These are phyloP conservation scores for Allenopithecus nigroviridis DNA, from an alignment of 2,797 vertebrate species.

Conservation along the genomic window DNA sequence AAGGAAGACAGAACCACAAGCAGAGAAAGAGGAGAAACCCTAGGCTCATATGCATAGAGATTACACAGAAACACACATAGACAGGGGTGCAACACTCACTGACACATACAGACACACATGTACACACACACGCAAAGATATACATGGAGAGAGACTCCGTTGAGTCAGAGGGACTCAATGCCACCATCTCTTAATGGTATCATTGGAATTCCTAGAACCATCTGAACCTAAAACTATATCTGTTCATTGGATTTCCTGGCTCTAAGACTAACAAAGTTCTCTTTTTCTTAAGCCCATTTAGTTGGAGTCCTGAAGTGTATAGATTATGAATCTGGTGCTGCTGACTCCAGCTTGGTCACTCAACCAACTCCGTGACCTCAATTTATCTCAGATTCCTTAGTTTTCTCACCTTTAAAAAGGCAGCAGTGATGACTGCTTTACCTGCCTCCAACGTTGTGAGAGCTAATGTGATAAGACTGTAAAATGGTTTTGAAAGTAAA, in stretches of 20 bases:
- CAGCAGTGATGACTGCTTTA: background rate
- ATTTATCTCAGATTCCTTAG: background rate
- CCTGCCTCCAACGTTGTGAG: fast-evolving
- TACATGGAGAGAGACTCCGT: background rate
- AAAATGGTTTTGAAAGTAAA: background rate
- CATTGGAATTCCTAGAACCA: background rate
- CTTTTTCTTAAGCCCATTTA: background rate
- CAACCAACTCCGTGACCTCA: background rate
- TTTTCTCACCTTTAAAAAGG: background rate
- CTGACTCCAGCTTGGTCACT: background rate
- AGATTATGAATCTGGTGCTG: background rate
- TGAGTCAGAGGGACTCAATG: background rate
- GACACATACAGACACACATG: background rate
- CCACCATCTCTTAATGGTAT: background rate
- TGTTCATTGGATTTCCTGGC: background rate
- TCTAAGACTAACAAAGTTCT: background rate
- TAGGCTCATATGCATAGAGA: background rate
- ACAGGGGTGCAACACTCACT: background rate
- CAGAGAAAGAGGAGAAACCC: background rate
- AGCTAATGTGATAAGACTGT: background rate
- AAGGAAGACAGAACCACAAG: background rate
- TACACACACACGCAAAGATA: too few relatives aligned
- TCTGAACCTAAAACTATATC: background rate
- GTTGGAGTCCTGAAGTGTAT: background rate
- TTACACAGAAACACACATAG: background rate